A percentile compares a stretch with the other conserved stretches of the same genome.
These are phyloP conservation scores for Sciurus carolinensis DNA, from an alignment of 2,797 vertebrate species.

Conservation along the genomic window DNA sequence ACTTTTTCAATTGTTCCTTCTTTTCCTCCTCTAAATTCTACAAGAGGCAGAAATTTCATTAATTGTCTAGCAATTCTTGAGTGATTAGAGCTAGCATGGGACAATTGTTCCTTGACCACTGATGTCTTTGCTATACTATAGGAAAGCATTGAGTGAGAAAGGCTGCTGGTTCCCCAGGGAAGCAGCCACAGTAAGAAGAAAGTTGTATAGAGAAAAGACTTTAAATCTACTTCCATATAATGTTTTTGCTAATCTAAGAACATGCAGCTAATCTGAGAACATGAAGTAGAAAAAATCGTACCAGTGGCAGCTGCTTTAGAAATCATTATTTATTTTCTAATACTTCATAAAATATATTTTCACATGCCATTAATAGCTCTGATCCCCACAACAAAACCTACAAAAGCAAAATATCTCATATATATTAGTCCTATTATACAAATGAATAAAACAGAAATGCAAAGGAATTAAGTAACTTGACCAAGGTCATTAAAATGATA, in stretches of 20 bases:
- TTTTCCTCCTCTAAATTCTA: neutral
- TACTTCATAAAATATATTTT: conserved; percentile 36
- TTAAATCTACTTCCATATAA: neutral
- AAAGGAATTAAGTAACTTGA: neutral
- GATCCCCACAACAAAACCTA: neutral
- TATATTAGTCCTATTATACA: neutral
- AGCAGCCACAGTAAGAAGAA: neutral
- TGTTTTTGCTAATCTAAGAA: conserved; percentile 41
- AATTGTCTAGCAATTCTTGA: neutral
- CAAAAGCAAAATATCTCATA: neutral
- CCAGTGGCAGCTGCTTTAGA: conserved; percentile 2
- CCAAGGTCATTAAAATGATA: neutral
- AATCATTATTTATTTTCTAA: conserved; percentile 55
- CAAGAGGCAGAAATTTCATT: conserved; percentile 24
- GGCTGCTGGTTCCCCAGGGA: neutral
- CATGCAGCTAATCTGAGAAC: neutral
- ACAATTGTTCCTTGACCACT: neutral
- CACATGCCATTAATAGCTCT: conserved; percentile 17
- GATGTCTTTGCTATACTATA: neutral
- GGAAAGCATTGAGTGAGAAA: neutral
- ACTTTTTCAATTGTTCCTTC: neutral
- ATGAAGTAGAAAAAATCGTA: neutral
- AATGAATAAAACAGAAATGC: neutral
- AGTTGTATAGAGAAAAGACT: conserved; percentile 1
- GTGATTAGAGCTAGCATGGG: neutral